Base-by-base conservation (phyloP, 2,113 vertebrate genomes). In the Oostethus manadensis region DNA sequence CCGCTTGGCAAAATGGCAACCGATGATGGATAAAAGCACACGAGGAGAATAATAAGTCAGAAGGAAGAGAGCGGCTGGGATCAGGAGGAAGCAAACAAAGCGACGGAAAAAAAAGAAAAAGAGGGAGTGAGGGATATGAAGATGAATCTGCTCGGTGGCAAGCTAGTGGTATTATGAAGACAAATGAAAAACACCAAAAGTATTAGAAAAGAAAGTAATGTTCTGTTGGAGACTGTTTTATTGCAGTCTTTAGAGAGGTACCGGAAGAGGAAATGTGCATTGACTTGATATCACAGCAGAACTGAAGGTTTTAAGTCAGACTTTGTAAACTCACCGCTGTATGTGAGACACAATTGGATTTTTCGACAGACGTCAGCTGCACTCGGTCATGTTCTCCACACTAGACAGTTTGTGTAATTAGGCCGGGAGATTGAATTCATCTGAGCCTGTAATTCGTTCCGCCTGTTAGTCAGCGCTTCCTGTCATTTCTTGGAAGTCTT, bases 351-450 rank as follows among this genome's bases (percentile, higher is more conserved):
- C 23, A 13, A 10, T 9, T 6, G 22, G 40, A 55, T 44, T 55
- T 63, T 35, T 40, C 56, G 60, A 70, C 58, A 60, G 54, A 55
- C 33, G 74, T 70, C 74, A 33, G 53, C 18, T 54, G 60, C 58
- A 53, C 60, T 82, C 54, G 56, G 58, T 11, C 2, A 17, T 42
- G 11, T 18, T 62, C 18, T 46, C 10, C 42, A 4, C 7, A 20
- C 51, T 42, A 45, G 62, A 61, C 78, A 66, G 17, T 6, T 42
- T 18, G 59, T 78, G 66, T 73, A 76, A 82, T 82, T 72, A 67
- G 60, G n/a, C 61, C 38, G 70, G 61, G 62, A 49, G 54, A 64
- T n/a, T 46, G 35, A 50, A 67, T 61, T 69, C 65, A 78, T 65
- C 51, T 55, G 17, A 62, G 56, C 49, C 17, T 43, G 2, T 56